Evolutionary conservation across 2,113 vertebrate species (phyloP), one percentile per base, ranked within the genome.

Genomic region (Scytalopus superciliaris): DNA sequence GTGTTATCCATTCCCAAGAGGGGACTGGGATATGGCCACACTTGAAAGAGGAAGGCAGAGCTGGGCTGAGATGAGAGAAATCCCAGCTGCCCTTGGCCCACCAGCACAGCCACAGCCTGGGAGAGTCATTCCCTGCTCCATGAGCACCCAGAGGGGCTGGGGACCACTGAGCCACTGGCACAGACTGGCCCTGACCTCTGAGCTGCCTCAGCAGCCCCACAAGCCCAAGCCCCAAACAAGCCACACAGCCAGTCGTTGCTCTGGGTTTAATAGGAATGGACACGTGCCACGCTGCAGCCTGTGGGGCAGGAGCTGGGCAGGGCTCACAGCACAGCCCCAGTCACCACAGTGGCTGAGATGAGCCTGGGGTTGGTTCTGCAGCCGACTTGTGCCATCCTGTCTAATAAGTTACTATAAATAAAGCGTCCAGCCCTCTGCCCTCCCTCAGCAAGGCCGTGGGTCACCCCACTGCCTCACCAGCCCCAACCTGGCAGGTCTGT

Each of bases 351-450:
- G 1, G 1, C 49, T 10, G 53, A 50, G 24, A 37, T 10, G 1
- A 76, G 45, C 33, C 44, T 40, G 2, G 6, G 2, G 12, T 3
- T 53, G 19, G 2, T 73, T 42, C 79, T 50, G 79, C 79, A 68
- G n/a, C 62, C 0, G 0, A 6, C n/a, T 77, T 0, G 0, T 62
- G 50, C 44, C 7, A 4, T 31, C 83, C 49, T 60, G 76, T 59
- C 81, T 70, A 95, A 91, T 96, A 96, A 97, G 30, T 96, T 96
- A 96, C 75, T 88, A 96, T 94, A 96, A 97, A 96, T 94, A 94
- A 73, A 59, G 63, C 0, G 0, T 31, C 59, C 3, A 1, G 22
- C 18, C 23, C 44, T 30, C 52, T 25, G 19, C 47, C 75, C 64
- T 28, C 69, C 80, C 8, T 4, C 1, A 0, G 24, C 2, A 2